phyloP scores from a whole-genome alignment of 2,113 vertebrate genomes.

The Dromaius novaehollandiae region DNA sequence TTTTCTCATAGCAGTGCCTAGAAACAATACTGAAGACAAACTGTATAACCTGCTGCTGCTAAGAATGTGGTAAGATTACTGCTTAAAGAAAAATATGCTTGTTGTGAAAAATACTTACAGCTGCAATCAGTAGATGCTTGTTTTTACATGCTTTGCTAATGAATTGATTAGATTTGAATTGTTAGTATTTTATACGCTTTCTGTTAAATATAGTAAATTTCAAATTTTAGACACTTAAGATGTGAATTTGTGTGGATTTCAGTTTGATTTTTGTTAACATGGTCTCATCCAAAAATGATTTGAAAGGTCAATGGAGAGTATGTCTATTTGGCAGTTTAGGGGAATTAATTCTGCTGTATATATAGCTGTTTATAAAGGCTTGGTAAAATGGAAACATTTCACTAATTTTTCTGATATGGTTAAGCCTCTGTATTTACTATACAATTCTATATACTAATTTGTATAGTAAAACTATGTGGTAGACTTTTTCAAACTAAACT shows the following conservation, averaged over 20 bases:
- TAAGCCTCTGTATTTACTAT: not conserved
- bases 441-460: not conserved
- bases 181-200: not conserved
- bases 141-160: not conserved
- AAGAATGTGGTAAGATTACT: constrained; percentile 87
- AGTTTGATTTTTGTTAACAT: not conserved
- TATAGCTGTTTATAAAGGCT: not conserved
- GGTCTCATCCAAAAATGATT: not conserved
- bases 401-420: not conserved
- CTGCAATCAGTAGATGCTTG: not conserved
- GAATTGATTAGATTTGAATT: not conserved
- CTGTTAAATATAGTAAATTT: not conserved
- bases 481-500: not conserved
- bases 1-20: constrained; percentile 94
- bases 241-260: not conserved
- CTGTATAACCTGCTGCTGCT: constrained; percentile 94
- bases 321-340: not conserved
- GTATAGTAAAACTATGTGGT: not conserved
- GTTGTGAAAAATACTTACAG: not conserved
- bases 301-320: not conserved
- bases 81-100: not conserved
- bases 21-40: constrained; percentile 95
- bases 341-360: not conserved
- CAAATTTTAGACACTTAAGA: not conserved
- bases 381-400: not conserved